phyloP scores from a whole-genome alignment of 1,140 invertebrate genomes.

The Diachasmimorpha longicaudata region DNA sequence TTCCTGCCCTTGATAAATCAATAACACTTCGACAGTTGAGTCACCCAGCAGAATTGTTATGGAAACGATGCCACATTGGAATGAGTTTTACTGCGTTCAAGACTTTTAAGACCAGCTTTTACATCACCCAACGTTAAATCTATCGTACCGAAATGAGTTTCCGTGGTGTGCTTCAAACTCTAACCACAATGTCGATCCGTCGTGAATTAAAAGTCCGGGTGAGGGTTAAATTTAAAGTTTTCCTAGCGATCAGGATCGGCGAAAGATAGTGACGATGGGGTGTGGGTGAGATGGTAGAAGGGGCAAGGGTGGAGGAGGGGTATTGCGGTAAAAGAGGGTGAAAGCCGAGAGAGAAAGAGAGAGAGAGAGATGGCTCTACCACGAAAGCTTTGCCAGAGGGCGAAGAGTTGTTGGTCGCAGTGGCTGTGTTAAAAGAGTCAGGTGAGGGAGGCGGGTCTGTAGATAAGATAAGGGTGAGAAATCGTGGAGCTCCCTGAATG shows the following conservation, averaged over 20 bases:
- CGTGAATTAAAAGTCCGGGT: conserved; percentile 47
- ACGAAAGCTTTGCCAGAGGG: conserved; percentile 12
- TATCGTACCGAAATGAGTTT: conserved; percentile 13
- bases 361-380: conserved; percentile 15
- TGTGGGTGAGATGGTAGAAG: background rate
- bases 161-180: conserved; percentile 7
- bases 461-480: conserved; percentile 62
- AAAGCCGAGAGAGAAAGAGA: background rate
- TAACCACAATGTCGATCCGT: conserved; percentile 35
- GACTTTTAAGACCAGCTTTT: conserved; percentile 7
- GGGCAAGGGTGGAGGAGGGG: no score
- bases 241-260: conserved; percentile 16
- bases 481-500: conserved; percentile 55
- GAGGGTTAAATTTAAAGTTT: conserved; percentile 47
- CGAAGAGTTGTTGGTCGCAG: conserved; percentile 9
- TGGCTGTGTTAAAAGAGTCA: conserved; percentile 7
- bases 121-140: background rate
- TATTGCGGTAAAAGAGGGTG: background rate
- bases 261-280: conserved; percentile 17
- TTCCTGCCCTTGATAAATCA: background rate
- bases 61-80: background rate
- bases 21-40: background rate
- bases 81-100: background rate
- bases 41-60: background rate
- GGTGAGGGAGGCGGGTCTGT: conserved; percentile 18